Base-by-base conservation (phyloP, 2,888 invertebrate genomes). In the Phyllotreta cruciferae region DNA sequence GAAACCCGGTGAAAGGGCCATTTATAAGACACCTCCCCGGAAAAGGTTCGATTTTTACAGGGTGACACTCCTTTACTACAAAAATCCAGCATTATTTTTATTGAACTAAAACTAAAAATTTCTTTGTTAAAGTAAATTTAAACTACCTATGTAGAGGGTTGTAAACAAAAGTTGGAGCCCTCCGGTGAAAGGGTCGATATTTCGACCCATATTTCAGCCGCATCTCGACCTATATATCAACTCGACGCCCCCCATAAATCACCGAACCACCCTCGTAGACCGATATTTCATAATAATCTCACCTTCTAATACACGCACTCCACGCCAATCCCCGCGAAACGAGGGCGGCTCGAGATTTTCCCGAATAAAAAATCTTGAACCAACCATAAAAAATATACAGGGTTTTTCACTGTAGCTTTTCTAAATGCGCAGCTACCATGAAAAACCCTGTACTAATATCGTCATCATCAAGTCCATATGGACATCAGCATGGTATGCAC, bases 121-220 rank as follows among this genome's bases (percentile, higher is more conserved):
- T n/a, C n/a, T n/a, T n/a, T n/a, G n/a, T n/a, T n/a, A n/a, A n/a
- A n/a, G n/a, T n/a, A n/a, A n/a, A n/a, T n/a, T n/a, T n/a, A n/a
- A n/a, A n/a, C n/a, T n/a, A n/a, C n/a, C n/a, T n/a, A n/a, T n/a
- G n/a, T n/a, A n/a, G n/a, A n/a, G n/a, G n/a, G n/a, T n/a, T n/a
- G n/a, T n/a, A 24, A 24, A n/a, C n/a, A 24, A 24, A 24, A 24
- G 24, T 24, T 24, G 4, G 24, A 3, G 24, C 24, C 24, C 24
- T 24, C 24, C 24, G n/a, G n/a, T 24, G n/a, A 24, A 8, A 44
- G 5, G 24, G 47, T 10, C 10, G 45, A 50, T 60, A 60, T 69
- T 69, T 67, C 64, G 66, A 69, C 67, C 69, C 66, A 69, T 67
- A 67, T 69, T 69, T 69, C 66, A 69, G 61, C 50, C 41, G 60